These are phyloP conservation scores for Nymphalis c-album DNA, from an alignment of 2,888 invertebrate genomes.

Conservation along the genomic window DNA sequence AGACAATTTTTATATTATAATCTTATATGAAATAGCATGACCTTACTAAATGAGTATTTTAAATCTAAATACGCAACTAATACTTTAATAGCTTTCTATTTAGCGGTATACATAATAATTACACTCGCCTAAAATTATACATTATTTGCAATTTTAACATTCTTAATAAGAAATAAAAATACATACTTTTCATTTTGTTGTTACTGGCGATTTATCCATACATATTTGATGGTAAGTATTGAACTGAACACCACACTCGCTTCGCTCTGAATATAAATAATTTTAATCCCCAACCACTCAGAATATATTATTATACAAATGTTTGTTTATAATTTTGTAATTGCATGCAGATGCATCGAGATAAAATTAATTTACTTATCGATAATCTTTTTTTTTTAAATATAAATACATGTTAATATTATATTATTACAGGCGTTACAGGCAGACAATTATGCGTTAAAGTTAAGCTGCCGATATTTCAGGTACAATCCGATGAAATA, in stretches of 20 bases:
- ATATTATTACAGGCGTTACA: constrained; percentile 5
- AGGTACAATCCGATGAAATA: constrained; percentile 31
- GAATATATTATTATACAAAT: neutral
- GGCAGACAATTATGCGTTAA: constrained; percentile 21
- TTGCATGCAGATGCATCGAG: too few relatives aligned
- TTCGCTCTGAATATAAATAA: neutral
- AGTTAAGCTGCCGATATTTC: constrained; percentile 32
- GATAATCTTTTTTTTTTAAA: neutral
- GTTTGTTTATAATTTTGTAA: neutral
- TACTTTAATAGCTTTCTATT: too few relatives aligned
- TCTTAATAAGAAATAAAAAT: neutral
- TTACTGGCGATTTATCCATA: neutral
- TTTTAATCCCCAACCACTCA: neutral
- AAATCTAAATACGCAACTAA: too few relatives aligned
- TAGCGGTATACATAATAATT: too few relatives aligned
- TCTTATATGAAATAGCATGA: too few relatives aligned
- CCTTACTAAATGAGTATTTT: too few relatives aligned
- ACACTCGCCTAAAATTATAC: too few relatives aligned
- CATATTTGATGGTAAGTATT: neutral
- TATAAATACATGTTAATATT: neutral
- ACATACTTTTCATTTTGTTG: neutral
- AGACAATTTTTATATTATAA: too few relatives aligned
- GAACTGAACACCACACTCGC: neutral
- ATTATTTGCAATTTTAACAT: too few relatives aligned
- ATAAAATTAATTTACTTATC: neutral